phyloP scores from a whole-genome alignment of 1,140 invertebrate species.

The Manduca sexta region DNA sequence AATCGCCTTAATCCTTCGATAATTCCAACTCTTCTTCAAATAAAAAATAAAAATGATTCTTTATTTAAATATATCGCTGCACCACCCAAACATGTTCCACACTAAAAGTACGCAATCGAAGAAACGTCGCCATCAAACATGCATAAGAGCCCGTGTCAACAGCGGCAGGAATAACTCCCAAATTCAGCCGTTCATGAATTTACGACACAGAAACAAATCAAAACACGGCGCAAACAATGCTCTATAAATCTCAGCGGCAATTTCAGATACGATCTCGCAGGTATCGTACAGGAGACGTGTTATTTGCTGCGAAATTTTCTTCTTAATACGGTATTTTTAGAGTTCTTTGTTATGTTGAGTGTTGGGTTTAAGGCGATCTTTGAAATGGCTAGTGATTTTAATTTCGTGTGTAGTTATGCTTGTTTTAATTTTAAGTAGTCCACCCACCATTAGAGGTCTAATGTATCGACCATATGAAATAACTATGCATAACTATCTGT shows the following conservation, averaged over 20 bases:
- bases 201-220: slow-evolving; percentile 44
- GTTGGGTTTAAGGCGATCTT: too few species aligned
- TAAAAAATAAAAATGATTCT: neutral
- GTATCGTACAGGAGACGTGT: slow-evolving; percentile 7
- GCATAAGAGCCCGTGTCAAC: neutral
- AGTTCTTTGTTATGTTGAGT: too few species aligned
- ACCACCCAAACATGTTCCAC: neutral
- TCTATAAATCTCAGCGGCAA: slow-evolving; percentile 44
- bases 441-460: too few species aligned
- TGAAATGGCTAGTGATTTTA: too few species aligned
- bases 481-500: too few species aligned
- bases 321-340: slow-evolving; percentile 1
- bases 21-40: neutral
- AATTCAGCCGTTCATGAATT: slow-evolving; percentile 31
- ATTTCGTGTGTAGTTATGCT: too few species aligned
- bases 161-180: neutral
- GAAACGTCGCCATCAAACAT: neutral
- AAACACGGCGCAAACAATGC: slow-evolving; percentile 35
- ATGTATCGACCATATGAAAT: too few species aligned
- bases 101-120: neutral
- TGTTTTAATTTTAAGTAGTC: too few species aligned
- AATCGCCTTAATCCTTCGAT: too few species aligned
- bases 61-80: neutral
- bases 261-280: slow-evolving; percentile 46
- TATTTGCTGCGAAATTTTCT: slow-evolving; percentile 10